Evolutionary conservation across 2,888 invertebrate species (phyloP).

Genomic region (Hybos culiciformis): DNA sequence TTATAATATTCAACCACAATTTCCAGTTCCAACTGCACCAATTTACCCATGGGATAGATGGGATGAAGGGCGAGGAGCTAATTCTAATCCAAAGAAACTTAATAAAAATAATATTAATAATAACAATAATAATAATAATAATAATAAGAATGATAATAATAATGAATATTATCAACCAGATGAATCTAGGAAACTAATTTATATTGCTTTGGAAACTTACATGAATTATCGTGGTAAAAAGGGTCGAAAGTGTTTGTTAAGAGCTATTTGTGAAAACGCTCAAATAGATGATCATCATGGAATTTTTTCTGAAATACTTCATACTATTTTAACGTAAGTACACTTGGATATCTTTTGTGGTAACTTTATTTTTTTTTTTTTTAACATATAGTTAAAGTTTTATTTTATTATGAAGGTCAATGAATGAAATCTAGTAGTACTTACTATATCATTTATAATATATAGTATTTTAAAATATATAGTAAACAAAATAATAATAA

Average conservation of each 20-base stretch:
- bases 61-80: conserved; percentile 17
- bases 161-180: conserved; percentile 19
- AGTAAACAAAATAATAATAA: background rate
- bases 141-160: too few relatives aligned
- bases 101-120: too few relatives aligned
- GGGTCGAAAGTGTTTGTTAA: conserved; percentile 25
- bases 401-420: too few relatives aligned
- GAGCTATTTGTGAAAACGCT: conserved; percentile 30
- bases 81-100: conserved; percentile 10
- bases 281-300: conserved; percentile 25
- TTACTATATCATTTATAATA: background rate
- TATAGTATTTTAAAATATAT: conserved; percentile 10
- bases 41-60: conserved; percentile 29
- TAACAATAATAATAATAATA: too few relatives aligned
- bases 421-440: background rate
- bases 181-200: conserved; percentile 25
- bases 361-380: conserved; percentile 2
- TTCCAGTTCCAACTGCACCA: conserved; percentile 23
- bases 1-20: conserved; percentile 23
- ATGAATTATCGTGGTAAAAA: conserved; percentile 11
- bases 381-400: too few relatives aligned
- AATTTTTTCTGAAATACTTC: conserved; percentile 23
- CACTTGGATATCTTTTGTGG: too few relatives aligned
- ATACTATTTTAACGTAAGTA: conserved; percentile 26
- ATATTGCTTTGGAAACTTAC: conserved; percentile 15